Conservation (phyloP, 2,888 invertebrate species). For the Alsophila aescularia region DNA sequence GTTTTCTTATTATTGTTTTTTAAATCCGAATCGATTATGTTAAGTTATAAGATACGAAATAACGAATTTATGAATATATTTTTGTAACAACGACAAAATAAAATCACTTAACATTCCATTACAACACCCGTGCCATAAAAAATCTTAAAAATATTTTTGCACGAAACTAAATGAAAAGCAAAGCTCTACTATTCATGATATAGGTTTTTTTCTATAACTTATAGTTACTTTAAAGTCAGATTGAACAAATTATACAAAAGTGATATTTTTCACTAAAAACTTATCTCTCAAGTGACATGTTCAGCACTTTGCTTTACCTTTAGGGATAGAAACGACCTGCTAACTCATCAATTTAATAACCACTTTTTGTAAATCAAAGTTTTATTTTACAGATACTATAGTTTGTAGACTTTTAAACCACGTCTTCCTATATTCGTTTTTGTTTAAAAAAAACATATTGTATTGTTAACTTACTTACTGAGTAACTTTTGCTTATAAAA, state of each 20-base stretch:
- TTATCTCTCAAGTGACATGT: too few species aligned
- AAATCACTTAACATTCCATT: conserved; percentile 24
- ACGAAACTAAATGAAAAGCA: background rate
- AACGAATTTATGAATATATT: conserved; percentile 25
- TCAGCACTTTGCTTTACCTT: too few species aligned
- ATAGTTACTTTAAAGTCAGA: background rate
- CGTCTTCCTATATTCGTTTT: background rate
- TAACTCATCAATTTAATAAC: background rate
- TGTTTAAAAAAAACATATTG: background rate
- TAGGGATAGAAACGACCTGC: too few species aligned
- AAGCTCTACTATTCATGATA: background rate
- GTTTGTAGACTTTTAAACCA: background rate
- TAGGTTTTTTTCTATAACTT: background rate
- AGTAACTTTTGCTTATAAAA: background rate
- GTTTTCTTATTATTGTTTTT: background rate
- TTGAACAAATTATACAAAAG: background rate
- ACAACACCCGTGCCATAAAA: conserved; percentile 16
- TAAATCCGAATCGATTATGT: conserved; percentile 17
- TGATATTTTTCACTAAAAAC: too few species aligned
- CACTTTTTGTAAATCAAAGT: background rate
- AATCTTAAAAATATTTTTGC: background rate
- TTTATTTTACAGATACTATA: background rate
- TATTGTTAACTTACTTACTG: background rate
- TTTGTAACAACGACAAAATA: conserved; percentile 11
- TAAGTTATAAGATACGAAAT: conserved; percentile 12